These are phyloP conservation scores for Popillia japonica DNA, from an alignment of 1,140 invertebrate genomes.

Conservation along the genomic window DNA sequence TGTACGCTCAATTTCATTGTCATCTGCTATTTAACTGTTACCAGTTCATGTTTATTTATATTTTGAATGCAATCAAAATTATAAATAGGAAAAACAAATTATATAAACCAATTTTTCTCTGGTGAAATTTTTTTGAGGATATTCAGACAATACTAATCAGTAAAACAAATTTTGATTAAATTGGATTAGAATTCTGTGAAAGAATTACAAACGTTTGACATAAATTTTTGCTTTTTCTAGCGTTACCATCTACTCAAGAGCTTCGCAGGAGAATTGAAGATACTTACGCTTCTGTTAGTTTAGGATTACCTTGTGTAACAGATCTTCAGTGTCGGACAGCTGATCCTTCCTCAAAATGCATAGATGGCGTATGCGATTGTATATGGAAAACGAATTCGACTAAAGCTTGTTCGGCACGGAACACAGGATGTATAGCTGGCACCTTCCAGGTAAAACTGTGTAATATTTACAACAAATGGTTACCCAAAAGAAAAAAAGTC, in stretches of 20 bases:
- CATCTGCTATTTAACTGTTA: too few species aligned
- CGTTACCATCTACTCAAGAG: not conserved
- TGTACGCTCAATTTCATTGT: too few species aligned
- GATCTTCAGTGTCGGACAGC: constrained; percentile 81
- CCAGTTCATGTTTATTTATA: too few species aligned
- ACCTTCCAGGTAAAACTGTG: constrained; percentile 84
- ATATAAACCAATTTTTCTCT: too few species aligned
- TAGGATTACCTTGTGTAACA: constrained; percentile 78
- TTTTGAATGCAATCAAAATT: too few species aligned
- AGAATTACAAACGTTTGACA: too few species aligned
- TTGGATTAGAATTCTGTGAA: too few species aligned
- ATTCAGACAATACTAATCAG: too few species aligned
- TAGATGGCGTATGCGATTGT: constrained; percentile 84
- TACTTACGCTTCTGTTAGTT: constrained; percentile 70
- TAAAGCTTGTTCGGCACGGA: constrained; percentile 71
- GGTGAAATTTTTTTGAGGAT: too few species aligned
- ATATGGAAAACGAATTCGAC: constrained; percentile 62
- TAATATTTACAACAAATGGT: not conserved
- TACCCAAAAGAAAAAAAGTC: not conserved
- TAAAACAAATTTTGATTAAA: too few species aligned
- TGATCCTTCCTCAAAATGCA: constrained; percentile 79
- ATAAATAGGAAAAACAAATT: too few species aligned
- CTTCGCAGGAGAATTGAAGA: constrained; percentile 61
- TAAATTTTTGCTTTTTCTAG: not conserved
- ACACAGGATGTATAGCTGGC: constrained; percentile 79